Evolutionary conservation across 2,888 invertebrate genomes (phyloP).

Genomic region (Macaria liturata): DNA sequence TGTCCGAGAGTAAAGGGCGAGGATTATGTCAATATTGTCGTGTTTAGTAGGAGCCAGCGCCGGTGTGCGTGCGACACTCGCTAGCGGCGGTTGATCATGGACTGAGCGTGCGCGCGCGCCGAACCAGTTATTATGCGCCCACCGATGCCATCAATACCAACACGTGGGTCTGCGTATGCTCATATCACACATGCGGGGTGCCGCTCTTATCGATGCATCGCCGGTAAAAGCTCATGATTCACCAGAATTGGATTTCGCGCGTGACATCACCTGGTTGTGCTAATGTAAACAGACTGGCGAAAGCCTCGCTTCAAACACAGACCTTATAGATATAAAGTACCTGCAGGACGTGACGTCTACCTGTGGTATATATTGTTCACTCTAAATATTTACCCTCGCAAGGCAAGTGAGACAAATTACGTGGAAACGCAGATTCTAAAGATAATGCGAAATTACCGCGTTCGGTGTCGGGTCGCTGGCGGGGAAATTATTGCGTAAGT

Average conservation of each 20-base stretch:
- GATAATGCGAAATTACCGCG: conserved; percentile 40
- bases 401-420: conserved; percentile 46
- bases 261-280: conserved; percentile 73
- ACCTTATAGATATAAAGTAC: conserved; percentile 7
- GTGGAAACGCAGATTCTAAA: conserved; percentile 47
- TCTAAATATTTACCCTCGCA: conserved; percentile 46
- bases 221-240: conserved; percentile 78
- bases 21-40: conserved; percentile 45
- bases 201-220: conserved; percentile 75
- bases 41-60: conserved; percentile 49
- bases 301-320: conserved; percentile 21
- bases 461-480: conserved; percentile 39
- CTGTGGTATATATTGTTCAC: conserved; percentile 29
- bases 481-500: conserved; percentile 42
- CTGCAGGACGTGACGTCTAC: conserved; percentile 27
- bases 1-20: conserved; percentile 38
- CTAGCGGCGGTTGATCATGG: conserved; percentile 69
- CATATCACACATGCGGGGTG: conserved; percentile 63
- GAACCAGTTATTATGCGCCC: conserved; percentile 81
- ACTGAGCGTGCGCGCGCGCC: conserved; percentile 69
- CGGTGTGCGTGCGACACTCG: conserved; percentile 59
- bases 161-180: conserved; percentile 71
- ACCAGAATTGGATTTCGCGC: conserved; percentile 70
- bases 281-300: conserved; percentile 54
- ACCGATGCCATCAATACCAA: conserved; percentile 73